Evolutionary conservation across 2,113 vertebrate species (phyloP), one percentile per base, ranked within the genome.

Genomic region (Megaleporinus macrocephalus): DNA sequence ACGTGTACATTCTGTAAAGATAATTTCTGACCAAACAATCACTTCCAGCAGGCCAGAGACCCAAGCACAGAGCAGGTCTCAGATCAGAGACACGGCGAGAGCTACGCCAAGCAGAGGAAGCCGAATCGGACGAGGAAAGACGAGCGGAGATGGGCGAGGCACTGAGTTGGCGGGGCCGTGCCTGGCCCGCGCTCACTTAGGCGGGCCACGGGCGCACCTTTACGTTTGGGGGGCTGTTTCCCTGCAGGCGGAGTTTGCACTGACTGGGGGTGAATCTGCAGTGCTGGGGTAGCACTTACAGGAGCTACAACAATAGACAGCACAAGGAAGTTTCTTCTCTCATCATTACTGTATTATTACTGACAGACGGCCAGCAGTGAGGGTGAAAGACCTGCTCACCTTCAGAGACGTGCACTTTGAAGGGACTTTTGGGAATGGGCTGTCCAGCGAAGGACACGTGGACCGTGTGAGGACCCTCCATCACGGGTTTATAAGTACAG

Each of bases 341-440:
- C 20, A 44, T 44, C 24, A 12, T 44, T 5, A 70, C 20, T 24
- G 33, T n/a, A 27, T 4, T 14, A 29, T 24, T 75, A 87, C 51
- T 63, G 47, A 26, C 7, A 22, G 36, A 53, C 7, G 29, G n/a
- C 18, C 49, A 29, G 5, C 29, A 44, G 26, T 11, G 41, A 11
- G 5, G 41, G 5, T 4, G 41, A 44, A 73, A 51, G 26, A 57
- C 44, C 22, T 12, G 2, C 93, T 94, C 85, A 99, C 98, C 98
- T 93, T 99, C 96, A 1, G 97, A 92, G 57, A 99, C 90, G 0
- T 97, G 94, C 87, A 99, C 97, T 0, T 91, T 90, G 89, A 95
- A 98, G 20, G 97, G 97, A 70, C 98, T 99, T 88, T 94, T 96
- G 87, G 96, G 96, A 83, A 99, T 94, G 83, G 96, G 96, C 75